Evolutionary conservation across 1,140 invertebrate species (phyloP), one percentile per base, ranked within the genome.

Genomic region (Cotesia typhae): DNA sequence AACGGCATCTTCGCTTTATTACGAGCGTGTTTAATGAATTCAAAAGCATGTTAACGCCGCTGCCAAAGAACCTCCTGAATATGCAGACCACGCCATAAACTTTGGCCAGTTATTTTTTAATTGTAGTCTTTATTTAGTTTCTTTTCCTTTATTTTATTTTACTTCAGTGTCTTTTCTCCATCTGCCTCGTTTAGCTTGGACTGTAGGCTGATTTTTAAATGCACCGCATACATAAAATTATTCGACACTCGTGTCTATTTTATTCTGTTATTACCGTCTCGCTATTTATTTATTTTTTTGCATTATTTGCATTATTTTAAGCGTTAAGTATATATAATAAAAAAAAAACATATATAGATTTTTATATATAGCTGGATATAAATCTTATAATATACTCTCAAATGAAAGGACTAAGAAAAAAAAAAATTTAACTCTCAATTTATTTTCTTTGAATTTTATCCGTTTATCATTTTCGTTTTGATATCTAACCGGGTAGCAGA

Each of bases 101-200:
- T 76, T 76, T 69, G 75, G 72, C 65, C 75, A 76, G 75, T 76
- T 76, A 74, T 75, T 74, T 76, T 76, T 76, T 76, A 76, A 76
- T 76, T 76, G 75, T 72, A 69, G 72, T 73, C 67, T 70, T 76
- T 71, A 47, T 47, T 47, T 47, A 47, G 41, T 68, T 72, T 76
- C 66, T 67, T 41, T 51, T 57, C 63, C 61, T 37, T 57, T 28
- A 12, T 66, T 72, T 65, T 69, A 66, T 69, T 70, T 72, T 72
- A 35, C 17, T 71, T 38, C 14, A 37, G 41, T 47, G 41, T 61
- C 28, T 37, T 53, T 64, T 53, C 52, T 64, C 5, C 12, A 47
- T 47, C 41, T 60, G 17, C 20, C 51, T 53, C 57, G 9, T 57
- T 28, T n/a, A 51, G 10, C 38, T 20, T 7, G 38, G 53, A 47